These are phyloP conservation scores for Synanceia verrucosa DNA, from an alignment of 2,797 vertebrate species.

Conservation along the genomic window DNA sequence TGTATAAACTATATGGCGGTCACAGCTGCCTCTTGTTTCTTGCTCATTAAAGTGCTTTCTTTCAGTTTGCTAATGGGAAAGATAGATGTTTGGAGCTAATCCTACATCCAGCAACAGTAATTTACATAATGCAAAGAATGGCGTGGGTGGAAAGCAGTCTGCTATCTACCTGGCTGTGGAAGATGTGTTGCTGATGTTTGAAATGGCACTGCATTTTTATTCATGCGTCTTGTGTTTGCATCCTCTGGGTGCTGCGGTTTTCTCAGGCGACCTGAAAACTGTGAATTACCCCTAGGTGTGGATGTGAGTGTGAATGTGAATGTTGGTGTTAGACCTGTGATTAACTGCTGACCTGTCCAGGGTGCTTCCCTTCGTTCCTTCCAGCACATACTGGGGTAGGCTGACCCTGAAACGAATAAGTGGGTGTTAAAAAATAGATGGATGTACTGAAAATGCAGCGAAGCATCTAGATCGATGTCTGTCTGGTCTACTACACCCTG, in stretches of 20 bases:
- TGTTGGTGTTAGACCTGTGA: conserved; percentile 3
- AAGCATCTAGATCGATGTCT: neutral
- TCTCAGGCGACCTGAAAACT: conserved; percentile 26
- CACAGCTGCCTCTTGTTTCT: neutral
- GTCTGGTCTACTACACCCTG: neutral
- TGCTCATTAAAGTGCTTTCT: conserved; percentile 21
- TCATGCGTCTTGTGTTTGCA: neutral
- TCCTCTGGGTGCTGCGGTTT: conserved; percentile 10
- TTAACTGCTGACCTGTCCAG: conserved; percentile 29
- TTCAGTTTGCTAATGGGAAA: conserved; percentile 3
- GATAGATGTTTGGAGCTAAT: conserved; percentile 23
- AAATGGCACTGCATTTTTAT: conserved; percentile 1
- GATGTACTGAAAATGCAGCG: neutral
- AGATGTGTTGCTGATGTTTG: neutral
- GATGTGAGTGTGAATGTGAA: conserved; percentile 18
- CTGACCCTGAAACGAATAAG: conserved; percentile 28
- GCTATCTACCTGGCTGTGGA: neutral
- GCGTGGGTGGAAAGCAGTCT: conserved; percentile 6
- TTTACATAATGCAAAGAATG: conserved; percentile 24
- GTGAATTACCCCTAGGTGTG: conserved; percentile 14
- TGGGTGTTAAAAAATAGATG: conserved; percentile 35
- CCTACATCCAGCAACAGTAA: neutral
- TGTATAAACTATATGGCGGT: neutral
- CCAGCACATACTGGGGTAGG: neutral
- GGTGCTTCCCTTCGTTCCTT: conserved; percentile 3